A percentile compares a stretch with the other conserved stretches of the same genome.
These are phyloP conservation scores for Dromius quadrimaculatus DNA, from an alignment of 2,888 invertebrate genomes.

Conservation along the genomic window DNA sequence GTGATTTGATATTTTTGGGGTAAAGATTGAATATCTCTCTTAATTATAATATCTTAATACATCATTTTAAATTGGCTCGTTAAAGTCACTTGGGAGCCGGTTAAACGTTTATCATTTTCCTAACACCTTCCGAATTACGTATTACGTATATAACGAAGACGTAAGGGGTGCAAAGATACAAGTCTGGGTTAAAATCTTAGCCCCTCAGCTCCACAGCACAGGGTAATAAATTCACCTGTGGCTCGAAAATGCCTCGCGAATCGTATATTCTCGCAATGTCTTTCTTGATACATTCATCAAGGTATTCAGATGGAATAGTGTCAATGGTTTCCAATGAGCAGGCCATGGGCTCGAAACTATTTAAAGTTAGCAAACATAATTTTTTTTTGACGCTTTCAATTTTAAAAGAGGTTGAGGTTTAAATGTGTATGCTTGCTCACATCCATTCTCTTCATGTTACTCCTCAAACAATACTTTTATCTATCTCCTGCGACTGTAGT, in stretches of 20 bases:
- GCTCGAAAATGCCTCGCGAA: not conserved
- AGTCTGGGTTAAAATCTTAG: constrained; percentile 1
- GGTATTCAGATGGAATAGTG: too few species aligned
- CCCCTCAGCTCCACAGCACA: not conserved
- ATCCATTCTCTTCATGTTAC: too few species aligned
- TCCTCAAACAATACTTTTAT: too few species aligned
- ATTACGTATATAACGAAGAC: not conserved
- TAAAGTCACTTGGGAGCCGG: not conserved
- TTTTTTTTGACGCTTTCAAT: too few species aligned
- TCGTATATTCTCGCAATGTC: not conserved
- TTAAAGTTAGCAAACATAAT: too few species aligned
- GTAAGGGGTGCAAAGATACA: constrained; percentile 8
- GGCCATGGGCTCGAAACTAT: too few species aligned
- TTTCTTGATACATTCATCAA: too few species aligned
- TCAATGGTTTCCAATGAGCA: too few species aligned
- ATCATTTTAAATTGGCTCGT: not conserved
- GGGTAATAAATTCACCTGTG: constrained; percentile 9
- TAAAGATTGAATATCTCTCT: too few species aligned
- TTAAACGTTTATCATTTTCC: constrained; percentile 11
- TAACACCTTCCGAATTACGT: constrained; percentile 7
- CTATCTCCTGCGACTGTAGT: not conserved
- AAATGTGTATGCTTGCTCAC: too few species aligned
- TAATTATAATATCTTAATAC: not conserved
- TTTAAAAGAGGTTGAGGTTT: too few species aligned
- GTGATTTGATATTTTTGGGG: too few species aligned